These are phyloP conservation scores for Eumaeus atala DNA, from an alignment of 1,140 invertebrate species.

Conservation along the genomic window DNA sequence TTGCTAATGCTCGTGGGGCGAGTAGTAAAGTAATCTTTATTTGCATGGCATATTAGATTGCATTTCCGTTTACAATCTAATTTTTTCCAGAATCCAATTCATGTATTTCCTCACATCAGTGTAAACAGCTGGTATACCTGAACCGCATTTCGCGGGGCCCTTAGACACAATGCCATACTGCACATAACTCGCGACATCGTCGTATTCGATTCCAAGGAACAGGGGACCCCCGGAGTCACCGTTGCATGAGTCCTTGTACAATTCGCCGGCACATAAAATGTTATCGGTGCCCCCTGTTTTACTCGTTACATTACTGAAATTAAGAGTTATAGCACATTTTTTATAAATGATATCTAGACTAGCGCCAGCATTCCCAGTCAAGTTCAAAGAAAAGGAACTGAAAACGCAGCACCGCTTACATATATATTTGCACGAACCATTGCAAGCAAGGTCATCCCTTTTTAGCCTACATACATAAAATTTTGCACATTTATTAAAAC, in stretches of 20 bases:
- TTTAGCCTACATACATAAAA: too few relatives aligned
- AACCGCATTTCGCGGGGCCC: neutral
- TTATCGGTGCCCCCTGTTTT: neutral
- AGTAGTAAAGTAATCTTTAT: too few relatives aligned
- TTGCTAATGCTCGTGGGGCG: too few relatives aligned
- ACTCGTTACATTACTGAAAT: neutral
- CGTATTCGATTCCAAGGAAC: neutral
- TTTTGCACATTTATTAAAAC: too few relatives aligned
- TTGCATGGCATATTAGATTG: too few relatives aligned
- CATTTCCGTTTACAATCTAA: neutral
- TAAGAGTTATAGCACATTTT: neutral
- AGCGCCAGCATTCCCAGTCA: too few relatives aligned
- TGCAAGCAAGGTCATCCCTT: too few relatives aligned
- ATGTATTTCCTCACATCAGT: neutral
- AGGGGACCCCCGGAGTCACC: neutral
- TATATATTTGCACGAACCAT: too few relatives aligned
- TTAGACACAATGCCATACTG: neutral
- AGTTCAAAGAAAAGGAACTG: too few relatives aligned
- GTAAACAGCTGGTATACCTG: neutral
- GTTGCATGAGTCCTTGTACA: neutral
- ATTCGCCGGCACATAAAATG: neutral
- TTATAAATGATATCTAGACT: too few relatives aligned
- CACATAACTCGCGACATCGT: neutral
- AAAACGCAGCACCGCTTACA: too few relatives aligned
- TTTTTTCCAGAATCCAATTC: neutral